Percentiles rank a stretch among this genome's conserved stretches.
Evolutionary conservation across 2,888 invertebrate genomes (phyloP).

Genomic region (Lordiphosa fenestrarum): DNA sequence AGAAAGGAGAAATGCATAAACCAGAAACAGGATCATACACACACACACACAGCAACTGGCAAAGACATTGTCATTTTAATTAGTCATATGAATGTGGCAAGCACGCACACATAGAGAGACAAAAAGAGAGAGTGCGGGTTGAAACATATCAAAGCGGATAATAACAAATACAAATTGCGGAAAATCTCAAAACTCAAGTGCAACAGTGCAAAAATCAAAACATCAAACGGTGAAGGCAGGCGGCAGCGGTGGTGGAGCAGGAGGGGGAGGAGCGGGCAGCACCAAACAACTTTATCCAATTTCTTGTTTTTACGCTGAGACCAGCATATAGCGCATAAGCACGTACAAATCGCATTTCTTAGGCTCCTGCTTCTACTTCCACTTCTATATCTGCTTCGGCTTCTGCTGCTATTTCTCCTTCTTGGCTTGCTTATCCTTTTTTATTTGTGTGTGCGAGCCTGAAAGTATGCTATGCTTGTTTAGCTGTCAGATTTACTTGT

Average conservation of each 20-base stretch:
- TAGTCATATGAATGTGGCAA: constrained; percentile 15
- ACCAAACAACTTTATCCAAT: constrained; percentile 63
- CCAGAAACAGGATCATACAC: constrained; percentile 1
- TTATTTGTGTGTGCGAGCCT: constrained; percentile 41
- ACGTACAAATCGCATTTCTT: constrained; percentile 80
- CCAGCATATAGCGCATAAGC: constrained; percentile 74
- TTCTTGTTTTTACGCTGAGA: constrained; percentile 59
- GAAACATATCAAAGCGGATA: background rate
- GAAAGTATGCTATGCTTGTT: constrained; percentile 60
- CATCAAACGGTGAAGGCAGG: constrained; percentile 35
- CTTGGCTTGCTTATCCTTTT: constrained; percentile 60
- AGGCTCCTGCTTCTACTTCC: constrained; percentile 42
- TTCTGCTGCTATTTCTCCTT: constrained; percentile 1
- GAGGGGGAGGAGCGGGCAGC: constrained; percentile 3
- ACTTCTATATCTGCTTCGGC: constrained; percentile 19
- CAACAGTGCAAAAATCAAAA: constrained; percentile 59
- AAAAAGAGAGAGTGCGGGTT: no score
- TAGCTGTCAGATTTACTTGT: constrained; percentile 71
- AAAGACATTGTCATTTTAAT: constrained; percentile 15
- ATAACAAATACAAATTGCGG: background rate
- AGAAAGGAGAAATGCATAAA: constrained; percentile 6
- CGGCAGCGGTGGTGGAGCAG: no score
- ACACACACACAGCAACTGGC: no score
- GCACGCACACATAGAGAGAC: background rate
- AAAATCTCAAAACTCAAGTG: constrained; percentile 16